Evolutionary conservation across 2,113 vertebrate genomes (phyloP).

Genomic region (Mus spicilegus): DNA sequence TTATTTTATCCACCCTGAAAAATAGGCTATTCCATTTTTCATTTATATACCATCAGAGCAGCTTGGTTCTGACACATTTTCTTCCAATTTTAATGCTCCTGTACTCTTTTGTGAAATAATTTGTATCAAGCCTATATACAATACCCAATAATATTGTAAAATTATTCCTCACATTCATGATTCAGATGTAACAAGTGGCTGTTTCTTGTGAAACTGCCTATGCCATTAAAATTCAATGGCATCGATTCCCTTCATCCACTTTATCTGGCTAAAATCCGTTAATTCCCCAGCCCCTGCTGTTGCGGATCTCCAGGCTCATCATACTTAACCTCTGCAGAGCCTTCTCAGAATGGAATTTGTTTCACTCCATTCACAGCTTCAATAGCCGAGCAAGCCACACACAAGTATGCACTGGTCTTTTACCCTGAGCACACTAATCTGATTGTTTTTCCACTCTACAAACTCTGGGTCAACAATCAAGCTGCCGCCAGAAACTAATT

Average conservation of each 20-base stretch:
- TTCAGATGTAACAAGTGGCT: slow-evolving; percentile 70
- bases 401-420: slow-evolving; percentile 85
- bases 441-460: slow-evolving; percentile 91
- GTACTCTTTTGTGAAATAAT: not conserved
- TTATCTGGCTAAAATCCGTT: slow-evolving; percentile 82
- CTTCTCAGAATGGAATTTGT: slow-evolving; percentile 88
- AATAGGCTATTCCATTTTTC: not conserved
- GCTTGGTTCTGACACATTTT: not conserved
- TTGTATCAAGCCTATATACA: slow-evolving; percentile 11
- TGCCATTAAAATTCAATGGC: slow-evolving; percentile 83
- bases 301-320: slow-evolving; percentile 87
- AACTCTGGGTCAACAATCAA: slow-evolving; percentile 91
- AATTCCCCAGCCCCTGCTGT: slow-evolving; percentile 62
- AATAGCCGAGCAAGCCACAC: slow-evolving; percentile 88
- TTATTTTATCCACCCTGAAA: not conserved
- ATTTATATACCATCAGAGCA: not conserved
- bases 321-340: slow-evolving; percentile 91
- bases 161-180: slow-evolving; percentile 59
- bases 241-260: slow-evolving; percentile 73
- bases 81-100: not conserved
- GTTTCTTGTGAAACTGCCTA: slow-evolving; percentile 70
- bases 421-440: slow-evolving; percentile 90
- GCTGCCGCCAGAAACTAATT: slow-evolving; percentile 91
- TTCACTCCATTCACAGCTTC: slow-evolving; percentile 87
- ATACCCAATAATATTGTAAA: slow-evolving; percentile 74